Conservation (phyloP, 2,797 vertebrate species). For the Pteropus rufus region DNA sequence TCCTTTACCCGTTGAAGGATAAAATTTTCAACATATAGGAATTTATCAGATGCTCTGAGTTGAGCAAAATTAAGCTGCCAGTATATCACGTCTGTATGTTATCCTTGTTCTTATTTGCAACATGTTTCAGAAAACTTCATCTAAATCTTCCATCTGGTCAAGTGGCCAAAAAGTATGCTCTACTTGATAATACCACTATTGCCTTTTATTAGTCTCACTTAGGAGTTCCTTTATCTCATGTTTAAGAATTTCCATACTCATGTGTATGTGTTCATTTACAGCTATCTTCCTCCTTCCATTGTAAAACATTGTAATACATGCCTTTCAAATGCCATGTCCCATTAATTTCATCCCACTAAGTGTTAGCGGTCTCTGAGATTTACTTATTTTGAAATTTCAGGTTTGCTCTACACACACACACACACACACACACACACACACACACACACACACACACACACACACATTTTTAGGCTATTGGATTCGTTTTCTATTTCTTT, state of each 20-base stretch:
- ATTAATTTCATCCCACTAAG: not conserved
- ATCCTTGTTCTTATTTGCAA: not conserved
- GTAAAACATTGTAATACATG: not conserved
- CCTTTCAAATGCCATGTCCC: not conserved
- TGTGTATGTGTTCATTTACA: not conserved
- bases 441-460: no score
- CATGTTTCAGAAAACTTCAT: not conserved
- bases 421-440: not conserved
- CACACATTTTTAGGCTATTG: not conserved
- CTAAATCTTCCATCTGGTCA: not conserved
- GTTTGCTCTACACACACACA: not conserved
- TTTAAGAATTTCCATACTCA: not conserved
- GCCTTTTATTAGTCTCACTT: not conserved
- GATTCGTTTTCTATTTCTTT: not conserved
- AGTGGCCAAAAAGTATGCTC: not conserved
- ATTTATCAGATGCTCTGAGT: not conserved
- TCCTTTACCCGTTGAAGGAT: not conserved
- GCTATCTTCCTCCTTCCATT: not conserved
- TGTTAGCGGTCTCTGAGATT: not conserved
- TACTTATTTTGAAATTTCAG: conserved; percentile 22
- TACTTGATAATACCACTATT: not conserved
- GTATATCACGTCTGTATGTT: not conserved
- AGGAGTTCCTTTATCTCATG: not conserved
- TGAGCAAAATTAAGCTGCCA: not conserved
- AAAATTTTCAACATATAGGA: not conserved